These are phyloP conservation scores for Gobio gobio DNA, from an alignment of 2,113 vertebrate species.

Conservation along the genomic window DNA sequence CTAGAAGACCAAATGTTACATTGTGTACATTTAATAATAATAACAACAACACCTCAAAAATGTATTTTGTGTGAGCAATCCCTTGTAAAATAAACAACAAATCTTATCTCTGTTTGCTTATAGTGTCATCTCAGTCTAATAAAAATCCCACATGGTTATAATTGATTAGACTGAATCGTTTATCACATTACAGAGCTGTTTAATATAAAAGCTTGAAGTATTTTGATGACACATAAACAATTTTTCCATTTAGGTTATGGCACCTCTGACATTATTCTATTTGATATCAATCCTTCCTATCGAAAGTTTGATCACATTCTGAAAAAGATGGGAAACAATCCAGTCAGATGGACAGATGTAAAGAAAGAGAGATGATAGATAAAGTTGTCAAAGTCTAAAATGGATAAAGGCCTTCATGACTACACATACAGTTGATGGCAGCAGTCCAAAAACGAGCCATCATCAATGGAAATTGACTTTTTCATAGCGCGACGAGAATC, in stretches of 20 bases:
- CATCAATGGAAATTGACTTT: not conserved
- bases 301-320: not conserved
- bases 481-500: not conserved
- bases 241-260: slow-evolving; percentile 38
- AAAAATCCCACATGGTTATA: slow-evolving; percentile 43
- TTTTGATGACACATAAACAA: slow-evolving; percentile 20
- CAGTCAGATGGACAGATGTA: not conserved
- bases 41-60: not conserved
- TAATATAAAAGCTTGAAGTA: slow-evolving; percentile 31
- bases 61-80: not conserved
- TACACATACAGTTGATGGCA: slow-evolving; percentile 14
- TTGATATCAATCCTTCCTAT: not conserved
- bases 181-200: slow-evolving; percentile 51
- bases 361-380: not conserved
- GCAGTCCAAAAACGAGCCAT: not conserved
- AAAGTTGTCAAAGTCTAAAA: slow-evolving; percentile 9
- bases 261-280: slow-evolving; percentile 47
- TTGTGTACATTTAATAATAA: no score
- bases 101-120: not conserved
- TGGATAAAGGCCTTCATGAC: slow-evolving; percentile 15
- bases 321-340: not conserved
- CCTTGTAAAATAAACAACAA: not conserved
- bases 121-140: slow-evolving; percentile 22
- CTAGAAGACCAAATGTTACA: no score
- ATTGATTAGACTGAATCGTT: slow-evolving; percentile 47